Conservation (phyloP, 1,140 invertebrate genomes). For the Trissolcus basalis region DNA sequence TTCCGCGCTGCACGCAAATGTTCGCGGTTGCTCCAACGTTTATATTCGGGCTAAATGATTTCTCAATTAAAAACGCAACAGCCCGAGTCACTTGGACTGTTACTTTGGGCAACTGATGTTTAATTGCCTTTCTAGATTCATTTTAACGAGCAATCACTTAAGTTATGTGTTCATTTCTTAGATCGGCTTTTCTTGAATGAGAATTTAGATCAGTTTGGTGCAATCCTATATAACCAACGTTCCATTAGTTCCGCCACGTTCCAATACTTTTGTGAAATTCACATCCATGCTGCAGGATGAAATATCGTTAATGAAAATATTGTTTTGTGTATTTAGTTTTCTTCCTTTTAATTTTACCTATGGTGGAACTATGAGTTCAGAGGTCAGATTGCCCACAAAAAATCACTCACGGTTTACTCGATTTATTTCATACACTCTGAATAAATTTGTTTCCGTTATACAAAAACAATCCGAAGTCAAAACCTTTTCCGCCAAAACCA, state of each 20-base stretch:
- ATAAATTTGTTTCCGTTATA: no score
- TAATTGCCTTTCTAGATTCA: slow-evolving; percentile 26
- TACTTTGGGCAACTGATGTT: slow-evolving; percentile 14
- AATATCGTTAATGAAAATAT: slow-evolving; percentile 36
- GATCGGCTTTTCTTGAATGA: slow-evolving; percentile 36
- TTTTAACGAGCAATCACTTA: slow-evolving; percentile 13
- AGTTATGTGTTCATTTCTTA: slow-evolving; percentile 24
- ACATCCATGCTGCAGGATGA: slow-evolving; percentile 19
- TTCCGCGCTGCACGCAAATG: background rate
- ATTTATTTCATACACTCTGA: no score
- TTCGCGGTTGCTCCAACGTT: background rate
- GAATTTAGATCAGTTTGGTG: slow-evolving; percentile 47
- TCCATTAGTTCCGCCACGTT: slow-evolving; percentile 55
- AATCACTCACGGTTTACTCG: no score
- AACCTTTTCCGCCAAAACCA: no score
- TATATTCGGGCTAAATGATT: slow-evolving; percentile 17
- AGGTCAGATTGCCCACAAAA: no score
- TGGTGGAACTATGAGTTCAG: no score
- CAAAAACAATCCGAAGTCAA: no score
- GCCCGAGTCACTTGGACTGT: slow-evolving; percentile 9
- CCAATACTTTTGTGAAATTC: slow-evolving; percentile 39
- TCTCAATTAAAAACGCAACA: slow-evolving; percentile 10
- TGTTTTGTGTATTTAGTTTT: no score
- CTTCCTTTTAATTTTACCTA: no score
- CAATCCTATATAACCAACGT: slow-evolving; percentile 32